phyloP scores from a whole-genome alignment of 2,888 invertebrate species.

The Drosophila cyrtoloma region DNA sequence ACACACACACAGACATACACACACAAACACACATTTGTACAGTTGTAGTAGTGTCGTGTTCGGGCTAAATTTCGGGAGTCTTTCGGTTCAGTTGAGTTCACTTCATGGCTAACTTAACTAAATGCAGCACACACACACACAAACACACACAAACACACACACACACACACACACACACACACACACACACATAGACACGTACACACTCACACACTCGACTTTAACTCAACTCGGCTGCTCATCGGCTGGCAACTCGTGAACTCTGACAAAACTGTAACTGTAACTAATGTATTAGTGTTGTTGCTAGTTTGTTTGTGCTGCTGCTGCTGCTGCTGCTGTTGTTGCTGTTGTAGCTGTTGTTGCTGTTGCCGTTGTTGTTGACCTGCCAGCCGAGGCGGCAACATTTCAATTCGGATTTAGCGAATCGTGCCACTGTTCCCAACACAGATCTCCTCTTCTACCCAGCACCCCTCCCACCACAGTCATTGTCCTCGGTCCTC shows the following conservation, averaged over 20 bases:
- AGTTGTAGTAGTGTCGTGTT: constrained; percentile 59
- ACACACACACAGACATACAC: constrained; percentile 34
- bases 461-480: background rate
- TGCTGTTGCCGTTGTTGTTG: constrained; percentile 23
- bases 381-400: constrained; percentile 62
- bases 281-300: constrained; percentile 56
- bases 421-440: constrained; percentile 53
- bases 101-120: constrained; percentile 83
- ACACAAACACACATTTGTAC: constrained; percentile 10
- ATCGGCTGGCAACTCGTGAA: constrained; percentile 73
- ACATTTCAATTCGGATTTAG: constrained; percentile 75
- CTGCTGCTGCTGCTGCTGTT: constrained; percentile 1
- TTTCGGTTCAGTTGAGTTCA: constrained; percentile 82
- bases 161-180: constrained; percentile 25
- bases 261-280: constrained; percentile 63
- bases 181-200: constrained; percentile 19
- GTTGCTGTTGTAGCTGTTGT: background rate
- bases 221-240: constrained; percentile 69
- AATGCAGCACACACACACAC: constrained; percentile 42
- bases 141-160: constrained; percentile 24
- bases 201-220: constrained; percentile 38
- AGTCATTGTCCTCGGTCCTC: constrained; percentile 18
- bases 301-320: constrained; percentile 19
- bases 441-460: constrained; percentile 1
- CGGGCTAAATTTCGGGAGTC: constrained; percentile 69